Conservation (phyloP, 2,113 vertebrate species). For the Aspidoscelis tigris region DNA sequence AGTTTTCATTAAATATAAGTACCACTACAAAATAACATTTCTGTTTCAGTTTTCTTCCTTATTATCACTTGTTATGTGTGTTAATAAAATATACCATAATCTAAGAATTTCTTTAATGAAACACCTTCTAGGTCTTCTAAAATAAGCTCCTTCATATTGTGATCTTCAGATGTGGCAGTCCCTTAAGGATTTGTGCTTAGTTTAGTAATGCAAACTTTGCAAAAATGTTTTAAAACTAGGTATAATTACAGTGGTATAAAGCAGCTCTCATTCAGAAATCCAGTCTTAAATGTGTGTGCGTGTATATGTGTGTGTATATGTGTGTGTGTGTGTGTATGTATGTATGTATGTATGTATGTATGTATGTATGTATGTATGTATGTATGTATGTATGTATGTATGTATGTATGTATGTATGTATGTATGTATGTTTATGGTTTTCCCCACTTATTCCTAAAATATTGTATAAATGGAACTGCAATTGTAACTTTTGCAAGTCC, state of each 20-base stretch:
- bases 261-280: background rate
- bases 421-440: background rate
- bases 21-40: background rate
- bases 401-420: no score
- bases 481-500: background rate
- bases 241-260: background rate
- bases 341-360: no score
- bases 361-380: no score
- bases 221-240: slow-evolving; percentile 1
- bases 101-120: slow-evolving; percentile 25
- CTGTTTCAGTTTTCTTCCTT: slow-evolving; percentile 17
- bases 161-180: background rate
- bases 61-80: background rate
- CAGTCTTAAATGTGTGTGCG: background rate
- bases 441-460: background rate
- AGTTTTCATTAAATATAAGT: slow-evolving; percentile 20
- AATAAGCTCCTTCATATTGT: background rate
- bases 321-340: no score
- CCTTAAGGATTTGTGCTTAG: background rate
- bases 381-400: no score
- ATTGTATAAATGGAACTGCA: background rate
- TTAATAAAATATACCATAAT: slow-evolving; percentile 8
- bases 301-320: no score
- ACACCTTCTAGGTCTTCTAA: slow-evolving; percentile 9
- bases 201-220: background rate